Percentiles rank a stretch among this genome's conserved stretches.
Conservation (phyloP, 2,888 invertebrate genomes). For the Xylocampa areola region DNA sequence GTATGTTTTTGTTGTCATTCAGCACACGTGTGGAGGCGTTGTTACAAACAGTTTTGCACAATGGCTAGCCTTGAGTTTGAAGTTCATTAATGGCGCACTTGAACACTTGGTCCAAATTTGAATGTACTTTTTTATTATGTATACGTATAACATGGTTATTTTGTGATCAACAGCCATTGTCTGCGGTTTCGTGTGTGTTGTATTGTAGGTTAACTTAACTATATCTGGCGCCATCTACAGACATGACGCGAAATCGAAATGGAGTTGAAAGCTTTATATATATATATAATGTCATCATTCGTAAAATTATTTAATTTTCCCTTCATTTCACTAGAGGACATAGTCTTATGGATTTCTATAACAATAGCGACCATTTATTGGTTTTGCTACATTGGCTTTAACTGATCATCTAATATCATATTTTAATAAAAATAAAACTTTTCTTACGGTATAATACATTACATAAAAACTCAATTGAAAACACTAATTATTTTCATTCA, state of each 20-base stretch:
- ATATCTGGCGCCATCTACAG: conserved; percentile 18
- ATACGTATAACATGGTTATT: conserved; percentile 38
- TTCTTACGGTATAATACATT: no score
- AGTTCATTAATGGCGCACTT: conserved; percentile 58
- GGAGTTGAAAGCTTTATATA: background rate
- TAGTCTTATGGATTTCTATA: no score
- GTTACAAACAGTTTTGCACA: conserved; percentile 64
- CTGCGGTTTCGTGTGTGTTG: conserved; percentile 19
- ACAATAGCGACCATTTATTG: no score
- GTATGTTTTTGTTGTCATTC: conserved; percentile 66
- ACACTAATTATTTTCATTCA: no score
- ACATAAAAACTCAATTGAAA: no score
- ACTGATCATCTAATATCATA: no score
- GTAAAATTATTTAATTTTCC: no score
- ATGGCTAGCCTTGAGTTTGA: conserved; percentile 68
- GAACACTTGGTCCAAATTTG: conserved; percentile 52
- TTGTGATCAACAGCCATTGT: conserved; percentile 38
- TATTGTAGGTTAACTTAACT: background rate
- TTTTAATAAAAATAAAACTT: no score
- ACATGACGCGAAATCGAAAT: background rate
- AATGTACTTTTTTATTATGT: conserved; percentile 42
- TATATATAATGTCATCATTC: no score
- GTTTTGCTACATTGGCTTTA: no score
- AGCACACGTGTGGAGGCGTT: conserved; percentile 66
- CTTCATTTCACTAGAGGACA: no score